These are phyloP conservation scores for Microctenopoma lineatum DNA, from an alignment of 2,797 vertebrate species.

Conservation along the genomic window DNA sequence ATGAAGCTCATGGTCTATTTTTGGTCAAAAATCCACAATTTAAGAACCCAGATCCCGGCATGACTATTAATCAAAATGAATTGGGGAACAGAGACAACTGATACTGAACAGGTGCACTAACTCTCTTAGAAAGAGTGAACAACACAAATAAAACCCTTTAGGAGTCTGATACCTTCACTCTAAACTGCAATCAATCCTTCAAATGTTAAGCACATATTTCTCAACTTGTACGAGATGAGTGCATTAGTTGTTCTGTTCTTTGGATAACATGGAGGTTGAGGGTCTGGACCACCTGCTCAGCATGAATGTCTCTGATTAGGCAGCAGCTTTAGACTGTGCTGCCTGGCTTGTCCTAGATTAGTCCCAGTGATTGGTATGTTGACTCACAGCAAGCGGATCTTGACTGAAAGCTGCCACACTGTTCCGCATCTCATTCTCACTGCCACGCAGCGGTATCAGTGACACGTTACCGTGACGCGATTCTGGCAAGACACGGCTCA, in stretches of 20 bases:
- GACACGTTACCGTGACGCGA: slow-evolving; percentile 90
- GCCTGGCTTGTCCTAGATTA: slow-evolving; percentile 49
- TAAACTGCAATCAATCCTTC: slow-evolving; percentile 2
- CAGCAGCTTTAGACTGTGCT: slow-evolving; percentile 38
- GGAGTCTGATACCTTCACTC: neutral
- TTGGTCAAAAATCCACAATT: slow-evolving; percentile 34
- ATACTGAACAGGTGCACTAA: slow-evolving; percentile 51
- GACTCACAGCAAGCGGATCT: slow-evolving; percentile 92
- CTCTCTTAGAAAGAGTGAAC: neutral
- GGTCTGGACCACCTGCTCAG: slow-evolving; percentile 63
- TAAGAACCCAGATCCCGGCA: slow-evolving; percentile 55
- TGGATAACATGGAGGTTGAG: slow-evolving; percentile 23
- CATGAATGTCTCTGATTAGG: slow-evolving; percentile 65
- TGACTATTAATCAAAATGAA: slow-evolving; percentile 62
- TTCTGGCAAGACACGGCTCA: slow-evolving; percentile 77
- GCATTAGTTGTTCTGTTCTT: slow-evolving; percentile 26
- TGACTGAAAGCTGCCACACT: slow-evolving; percentile 92
- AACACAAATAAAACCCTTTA: slow-evolving; percentile 2
- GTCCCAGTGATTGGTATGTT: slow-evolving; percentile 74
- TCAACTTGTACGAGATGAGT: slow-evolving; percentile 12
- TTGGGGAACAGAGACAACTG: slow-evolving; percentile 61
- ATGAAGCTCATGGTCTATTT: slow-evolving; percentile 7
- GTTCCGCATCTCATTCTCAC: slow-evolving; percentile 95
- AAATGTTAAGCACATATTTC: neutral
- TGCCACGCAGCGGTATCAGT: slow-evolving; percentile 93